Percentiles rank a stretch among this genome's conserved stretches.
Evolutionary conservation across 2,113 vertebrate species (phyloP).

Genomic region (Lagopus muta): DNA sequence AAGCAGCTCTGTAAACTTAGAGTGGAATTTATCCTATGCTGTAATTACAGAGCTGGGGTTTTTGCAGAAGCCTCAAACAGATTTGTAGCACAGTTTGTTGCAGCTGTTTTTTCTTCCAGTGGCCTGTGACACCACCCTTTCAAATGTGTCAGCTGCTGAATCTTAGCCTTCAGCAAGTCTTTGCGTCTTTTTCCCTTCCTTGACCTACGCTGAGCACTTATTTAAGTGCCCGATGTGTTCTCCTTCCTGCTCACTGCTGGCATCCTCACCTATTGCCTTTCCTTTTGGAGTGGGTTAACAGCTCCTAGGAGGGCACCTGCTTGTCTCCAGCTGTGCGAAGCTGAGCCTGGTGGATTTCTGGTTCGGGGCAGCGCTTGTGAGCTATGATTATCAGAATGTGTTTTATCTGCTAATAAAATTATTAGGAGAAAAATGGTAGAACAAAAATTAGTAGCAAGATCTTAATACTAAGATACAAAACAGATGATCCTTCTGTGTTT

Average conservation of each 20-base stretch:
- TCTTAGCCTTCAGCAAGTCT: neutral
- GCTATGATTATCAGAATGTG: neutral
- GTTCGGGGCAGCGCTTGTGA: neutral
- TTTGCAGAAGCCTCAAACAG: neutral
- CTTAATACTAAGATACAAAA: neutral
- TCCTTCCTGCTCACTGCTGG: neutral
- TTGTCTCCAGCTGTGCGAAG: neutral
- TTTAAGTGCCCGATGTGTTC: rapidly evolving
- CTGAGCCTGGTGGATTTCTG: neutral
- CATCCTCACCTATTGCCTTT: neutral
- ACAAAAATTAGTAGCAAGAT: neutral
- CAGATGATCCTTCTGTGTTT: neutral
- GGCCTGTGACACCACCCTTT: neutral
- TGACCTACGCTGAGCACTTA: neutral
- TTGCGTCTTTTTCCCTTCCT: neutral
- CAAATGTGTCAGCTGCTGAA: neutral
- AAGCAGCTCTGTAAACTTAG: neutral
- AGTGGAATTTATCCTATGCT: neutral
- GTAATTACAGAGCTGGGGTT: neutral
- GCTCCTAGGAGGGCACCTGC: neutral
- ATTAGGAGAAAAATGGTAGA: neutral
- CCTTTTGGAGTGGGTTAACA: neutral
- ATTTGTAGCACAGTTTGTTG: neutral
- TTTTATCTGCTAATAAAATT: neutral
- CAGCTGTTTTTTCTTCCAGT: neutral